Evolutionary conservation across 2,888 invertebrate genomes (phyloP).

Genomic region (Cheilosia vernalis): DNA sequence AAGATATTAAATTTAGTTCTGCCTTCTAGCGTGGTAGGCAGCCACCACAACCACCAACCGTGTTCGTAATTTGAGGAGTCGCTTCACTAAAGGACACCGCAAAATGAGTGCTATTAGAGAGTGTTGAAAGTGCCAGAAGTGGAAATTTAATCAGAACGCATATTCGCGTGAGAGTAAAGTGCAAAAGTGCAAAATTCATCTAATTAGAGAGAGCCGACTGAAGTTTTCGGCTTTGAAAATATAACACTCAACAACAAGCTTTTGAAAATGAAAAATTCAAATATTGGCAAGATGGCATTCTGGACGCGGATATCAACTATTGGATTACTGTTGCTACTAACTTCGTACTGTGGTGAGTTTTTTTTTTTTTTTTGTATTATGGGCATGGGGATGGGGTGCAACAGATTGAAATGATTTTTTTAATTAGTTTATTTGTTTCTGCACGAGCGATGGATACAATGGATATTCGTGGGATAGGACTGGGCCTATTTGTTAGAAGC

Average conservation of each 20-base stretch:
- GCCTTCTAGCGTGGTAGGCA: background rate
- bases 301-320: conserved; percentile 58
- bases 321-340: conserved; percentile 68
- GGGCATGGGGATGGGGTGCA: background rate
- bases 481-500: too few relatives aligned
- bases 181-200: conserved; percentile 32
- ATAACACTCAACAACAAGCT: background rate
- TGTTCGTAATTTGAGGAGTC: conserved; percentile 6
- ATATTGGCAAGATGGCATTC: conserved; percentile 39
- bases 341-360: conserved; percentile 62
- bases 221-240: background rate
- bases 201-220: conserved; percentile 17
- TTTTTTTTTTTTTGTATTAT: background rate
- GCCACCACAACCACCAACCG: background rate
- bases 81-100: conserved; percentile 26
- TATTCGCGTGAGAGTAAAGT: conserved; percentile 14
- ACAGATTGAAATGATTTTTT: background rate
- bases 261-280: conserved; percentile 23
- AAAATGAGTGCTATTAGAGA: conserved; percentile 20
- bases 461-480: too few relatives aligned
- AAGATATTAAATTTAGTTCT: conserved; percentile 1
- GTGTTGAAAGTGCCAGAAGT: conserved; percentile 49
- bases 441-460: too few relatives aligned
- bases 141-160: conserved; percentile 48
- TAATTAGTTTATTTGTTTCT: too few relatives aligned